Evolutionary conservation across 2,888 invertebrate species (phyloP).

Genomic region (Melinopterus prodromus): DNA sequence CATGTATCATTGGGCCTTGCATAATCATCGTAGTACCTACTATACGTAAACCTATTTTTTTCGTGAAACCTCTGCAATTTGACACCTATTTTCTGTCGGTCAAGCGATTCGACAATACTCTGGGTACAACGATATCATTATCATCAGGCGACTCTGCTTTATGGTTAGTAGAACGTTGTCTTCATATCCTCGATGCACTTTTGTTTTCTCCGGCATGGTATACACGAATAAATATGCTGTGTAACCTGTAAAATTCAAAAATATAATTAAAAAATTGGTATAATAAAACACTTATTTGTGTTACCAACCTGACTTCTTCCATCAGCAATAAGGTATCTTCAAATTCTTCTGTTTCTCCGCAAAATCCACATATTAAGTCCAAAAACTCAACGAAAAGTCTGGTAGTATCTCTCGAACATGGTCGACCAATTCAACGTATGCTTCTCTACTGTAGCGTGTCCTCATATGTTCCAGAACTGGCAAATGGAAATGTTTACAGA

Average conservation of each 20-base stretch:
- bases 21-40: slow-evolving; percentile 35
- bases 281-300: background rate
- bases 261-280: background rate
- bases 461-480: slow-evolving; percentile 92
- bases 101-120: slow-evolving; percentile 69
- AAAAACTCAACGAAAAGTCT: slow-evolving; percentile 83
- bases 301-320: slow-evolving; percentile 63
- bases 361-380: slow-evolving; percentile 98
- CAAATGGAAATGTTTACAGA: slow-evolving; percentile 90
- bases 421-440: slow-evolving; percentile 80
- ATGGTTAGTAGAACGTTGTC: slow-evolving; percentile 83
- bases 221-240: slow-evolving; percentile 89
- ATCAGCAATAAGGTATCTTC: slow-evolving; percentile 85
- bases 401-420: slow-evolving; percentile 73
- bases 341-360: slow-evolving; percentile 95
- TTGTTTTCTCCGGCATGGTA: slow-evolving; percentile 89
- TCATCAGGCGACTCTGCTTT: slow-evolving; percentile 74
- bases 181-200: slow-evolving; percentile 62
- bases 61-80: slow-evolving; percentile 56
- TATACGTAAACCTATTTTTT: slow-evolving; percentile 33
- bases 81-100: slow-evolving; percentile 78
- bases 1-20: slow-evolving; percentile 40
- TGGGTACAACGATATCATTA: slow-evolving; percentile 74
- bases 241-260: slow-evolving; percentile 67
- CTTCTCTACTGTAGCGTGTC: slow-evolving; percentile 87